These are phyloP conservation scores for Drosophila busckii DNA, from an alignment of 1,140 invertebrate genomes.

Conservation along the genomic window DNA sequence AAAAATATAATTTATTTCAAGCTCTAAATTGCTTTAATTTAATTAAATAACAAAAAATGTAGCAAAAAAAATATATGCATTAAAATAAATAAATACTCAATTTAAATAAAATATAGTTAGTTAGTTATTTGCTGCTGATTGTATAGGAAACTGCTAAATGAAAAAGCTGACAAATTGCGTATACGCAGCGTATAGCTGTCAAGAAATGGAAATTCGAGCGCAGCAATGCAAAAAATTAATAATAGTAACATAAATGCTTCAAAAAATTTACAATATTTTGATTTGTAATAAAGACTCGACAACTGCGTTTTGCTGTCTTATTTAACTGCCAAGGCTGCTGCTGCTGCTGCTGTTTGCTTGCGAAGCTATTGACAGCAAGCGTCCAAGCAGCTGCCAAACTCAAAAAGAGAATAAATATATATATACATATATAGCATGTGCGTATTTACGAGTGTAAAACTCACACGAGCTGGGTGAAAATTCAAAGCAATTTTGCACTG, in stretches of 20 bases:
- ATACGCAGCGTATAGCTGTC: slow-evolving; percentile 44
- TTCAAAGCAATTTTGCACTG: slow-evolving; percentile 65
- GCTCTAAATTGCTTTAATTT: too few relatives aligned
- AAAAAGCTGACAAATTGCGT: slow-evolving; percentile 67
- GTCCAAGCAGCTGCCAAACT: slow-evolving; percentile 38
- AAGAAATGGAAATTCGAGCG: neutral
- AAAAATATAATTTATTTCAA: too few relatives aligned
- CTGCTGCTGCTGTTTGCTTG: too few relatives aligned
- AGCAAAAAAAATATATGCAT: too few relatives aligned
- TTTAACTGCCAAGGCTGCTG: slow-evolving; percentile 31
- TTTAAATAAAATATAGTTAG: too few relatives aligned
- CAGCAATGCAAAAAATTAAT: neutral
- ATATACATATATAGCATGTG: neutral
- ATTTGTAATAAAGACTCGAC: too few relatives aligned
- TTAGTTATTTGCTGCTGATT: too few relatives aligned
- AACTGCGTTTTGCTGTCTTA: slow-evolving; percentile 15
- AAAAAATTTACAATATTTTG: too few relatives aligned
- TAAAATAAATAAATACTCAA: too few relatives aligned
- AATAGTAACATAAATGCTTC: too few relatives aligned
- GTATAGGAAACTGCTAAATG: too few relatives aligned
- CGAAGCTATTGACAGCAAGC: slow-evolving; percentile 31
- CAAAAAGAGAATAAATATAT: slow-evolving; percentile 2
- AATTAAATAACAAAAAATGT: too few relatives aligned
- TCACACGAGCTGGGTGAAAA: slow-evolving; percentile 54
- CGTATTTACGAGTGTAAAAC: slow-evolving; percentile 9